A percentile compares a stretch with the other conserved stretches of the same genome.
These are phyloP conservation scores for Tetanocera ferruginea DNA, from an alignment of 2,888 invertebrate species.

Conservation along the genomic window DNA sequence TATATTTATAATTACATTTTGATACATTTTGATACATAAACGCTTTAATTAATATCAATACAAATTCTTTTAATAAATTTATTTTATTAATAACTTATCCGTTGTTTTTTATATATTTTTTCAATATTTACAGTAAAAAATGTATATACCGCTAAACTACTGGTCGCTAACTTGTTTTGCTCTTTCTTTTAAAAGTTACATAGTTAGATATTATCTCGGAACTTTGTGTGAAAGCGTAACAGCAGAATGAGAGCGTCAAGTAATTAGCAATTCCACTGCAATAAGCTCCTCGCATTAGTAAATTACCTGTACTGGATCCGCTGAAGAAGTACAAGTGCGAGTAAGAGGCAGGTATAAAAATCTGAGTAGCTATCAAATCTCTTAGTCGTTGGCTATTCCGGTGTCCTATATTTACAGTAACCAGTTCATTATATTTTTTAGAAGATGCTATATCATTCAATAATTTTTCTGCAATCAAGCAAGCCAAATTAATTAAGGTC, in stretches of 20 bases:
- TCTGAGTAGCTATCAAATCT: slow-evolving; percentile 79
- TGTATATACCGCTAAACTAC: neutral
- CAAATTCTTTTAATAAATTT: too few relatives aligned
- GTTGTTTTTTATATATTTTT: too few relatives aligned
- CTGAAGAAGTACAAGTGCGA: slow-evolving; percentile 92
- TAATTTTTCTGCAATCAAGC: slow-evolving; percentile 80
- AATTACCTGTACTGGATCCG: slow-evolving; percentile 80
- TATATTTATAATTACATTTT: too few relatives aligned
- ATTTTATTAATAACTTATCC: too few relatives aligned
- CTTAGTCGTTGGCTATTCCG: slow-evolving; percentile 75
- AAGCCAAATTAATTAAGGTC: slow-evolving; percentile 88
- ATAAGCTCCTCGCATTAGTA: slow-evolving; percentile 76
- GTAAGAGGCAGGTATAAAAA: slow-evolving; percentile 83
- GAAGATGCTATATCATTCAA: slow-evolving; percentile 72
- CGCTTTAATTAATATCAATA: too few relatives aligned
- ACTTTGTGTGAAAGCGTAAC: slow-evolving; percentile 68
- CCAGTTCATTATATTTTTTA: slow-evolving; percentile 70
- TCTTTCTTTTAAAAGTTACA: neutral
- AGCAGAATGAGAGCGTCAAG: slow-evolving; percentile 62
- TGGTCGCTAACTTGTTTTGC: neutral
- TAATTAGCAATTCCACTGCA: slow-evolving; percentile 63
- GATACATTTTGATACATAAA: too few relatives aligned
- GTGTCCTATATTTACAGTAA: slow-evolving; percentile 67
- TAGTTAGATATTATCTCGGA: slow-evolving; percentile 59
- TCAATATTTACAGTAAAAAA: neutral